Conservation (phyloP, 2,888 invertebrate species). For the Campoletis raptor region DNA sequence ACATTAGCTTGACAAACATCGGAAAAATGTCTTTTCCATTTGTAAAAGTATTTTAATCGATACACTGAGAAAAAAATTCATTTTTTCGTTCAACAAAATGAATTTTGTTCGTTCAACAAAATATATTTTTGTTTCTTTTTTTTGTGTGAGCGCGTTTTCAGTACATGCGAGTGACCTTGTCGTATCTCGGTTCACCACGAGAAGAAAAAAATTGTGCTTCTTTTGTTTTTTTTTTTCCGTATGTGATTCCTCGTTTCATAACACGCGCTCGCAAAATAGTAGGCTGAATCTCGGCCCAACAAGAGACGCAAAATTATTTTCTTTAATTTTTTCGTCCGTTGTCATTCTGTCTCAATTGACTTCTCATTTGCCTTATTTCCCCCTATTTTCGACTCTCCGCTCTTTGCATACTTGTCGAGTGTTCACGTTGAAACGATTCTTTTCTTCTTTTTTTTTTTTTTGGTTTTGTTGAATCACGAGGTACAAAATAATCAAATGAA, state of each 20-base stretch:
- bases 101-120: too few species aligned
- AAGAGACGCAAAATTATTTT: neutral
- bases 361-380: too few species aligned
- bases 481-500: too few species aligned
- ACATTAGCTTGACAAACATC: constrained; percentile 1
- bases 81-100: too few species aligned
- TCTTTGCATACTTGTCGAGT: too few species aligned
- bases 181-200: constrained; percentile 4
- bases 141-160: constrained; percentile 14
- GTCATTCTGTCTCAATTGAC: neutral
- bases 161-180: constrained; percentile 18
- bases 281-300: too few species aligned
- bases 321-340: neutral
- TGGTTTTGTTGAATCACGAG: too few species aligned
- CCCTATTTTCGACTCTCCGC: too few species aligned
- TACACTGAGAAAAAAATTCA: constrained; percentile 5
- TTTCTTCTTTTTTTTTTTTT: too few species aligned
- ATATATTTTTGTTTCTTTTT: too few species aligned
- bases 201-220: constrained; percentile 12
- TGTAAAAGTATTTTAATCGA: neutral
- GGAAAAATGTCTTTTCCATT: neutral
- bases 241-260: constrained; percentile 1
- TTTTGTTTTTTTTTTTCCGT: constrained; percentile 9
- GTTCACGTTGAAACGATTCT: too few species aligned
- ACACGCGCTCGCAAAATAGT: neutral